Conservation (phyloP, 1,140 invertebrate genomes). For the Drosophila pectinifera region DNA sequence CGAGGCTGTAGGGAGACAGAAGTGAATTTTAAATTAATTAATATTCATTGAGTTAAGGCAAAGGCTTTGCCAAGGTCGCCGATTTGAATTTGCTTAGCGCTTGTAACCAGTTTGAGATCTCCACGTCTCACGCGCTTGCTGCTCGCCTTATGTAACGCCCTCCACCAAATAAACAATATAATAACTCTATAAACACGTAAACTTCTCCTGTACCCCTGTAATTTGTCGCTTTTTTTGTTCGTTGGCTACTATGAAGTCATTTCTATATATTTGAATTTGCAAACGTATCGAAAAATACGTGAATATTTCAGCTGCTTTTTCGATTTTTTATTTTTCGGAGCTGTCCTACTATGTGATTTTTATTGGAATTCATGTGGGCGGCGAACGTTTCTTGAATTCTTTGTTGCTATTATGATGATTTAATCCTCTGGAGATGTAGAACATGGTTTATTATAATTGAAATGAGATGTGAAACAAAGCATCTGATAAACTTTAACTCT, state of each 20-base stretch:
- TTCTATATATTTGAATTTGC: slow-evolving; percentile 14
- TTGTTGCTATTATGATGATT: slow-evolving; percentile 3
- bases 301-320: slow-evolving; percentile 19
- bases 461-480: too few relatives aligned
- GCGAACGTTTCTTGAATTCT: neutral
- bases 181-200: slow-evolving; percentile 5
- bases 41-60: slow-evolving; percentile 3
- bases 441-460: too few relatives aligned
- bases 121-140: slow-evolving; percentile 11
- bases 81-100: slow-evolving; percentile 24
- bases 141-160: slow-evolving; percentile 58
- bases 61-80: slow-evolving; percentile 24
- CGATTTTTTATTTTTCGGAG: slow-evolving; percentile 1
- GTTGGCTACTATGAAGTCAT: slow-evolving; percentile 53
- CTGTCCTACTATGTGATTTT: slow-evolving; percentile 1
- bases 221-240: neutral
- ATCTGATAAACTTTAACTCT: neutral
- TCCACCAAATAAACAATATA: slow-evolving; percentile 23
- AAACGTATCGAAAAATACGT: slow-evolving; percentile 47
- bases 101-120: slow-evolving; percentile 64
- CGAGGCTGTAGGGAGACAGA: slow-evolving; percentile 45
- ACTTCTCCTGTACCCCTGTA: slow-evolving; percentile 26
- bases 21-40: slow-evolving; percentile 3
- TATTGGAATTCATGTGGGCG: slow-evolving; percentile 4
- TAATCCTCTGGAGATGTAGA: slow-evolving; percentile 2